A percentile compares a stretch with the other conserved stretches of the same genome.
These are phyloP conservation scores for Anoplophora glabripennis DNA, from an alignment of 1,140 invertebrate genomes.

Conservation along the genomic window DNA sequence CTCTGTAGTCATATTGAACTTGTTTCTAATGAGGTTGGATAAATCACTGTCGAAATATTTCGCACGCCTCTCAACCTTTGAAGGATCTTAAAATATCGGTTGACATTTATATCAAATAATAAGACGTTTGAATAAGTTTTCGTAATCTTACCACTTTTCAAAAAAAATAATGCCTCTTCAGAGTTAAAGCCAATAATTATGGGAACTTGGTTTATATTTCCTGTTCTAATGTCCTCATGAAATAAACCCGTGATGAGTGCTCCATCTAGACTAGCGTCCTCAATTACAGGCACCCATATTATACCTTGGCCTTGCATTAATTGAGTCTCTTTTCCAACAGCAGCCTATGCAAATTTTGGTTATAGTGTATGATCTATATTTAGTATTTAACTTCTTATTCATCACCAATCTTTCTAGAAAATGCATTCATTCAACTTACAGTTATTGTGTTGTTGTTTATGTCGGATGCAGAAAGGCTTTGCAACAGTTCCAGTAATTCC, in stretches of 20 bases:
- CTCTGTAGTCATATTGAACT: too few species aligned
- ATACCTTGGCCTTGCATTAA: not conserved
- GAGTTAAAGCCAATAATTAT: not conserved
- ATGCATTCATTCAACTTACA: not conserved
- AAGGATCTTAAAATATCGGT: too few species aligned
- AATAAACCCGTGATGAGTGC: not conserved
- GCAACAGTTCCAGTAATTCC: not conserved
- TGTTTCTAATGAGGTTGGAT: too few species aligned
- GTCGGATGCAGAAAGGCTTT: not conserved
- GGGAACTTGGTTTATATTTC: conserved; percentile 8
- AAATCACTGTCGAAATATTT: too few species aligned
- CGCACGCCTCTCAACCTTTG: too few species aligned
- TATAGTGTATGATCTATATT: not conserved
- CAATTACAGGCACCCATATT: not conserved
- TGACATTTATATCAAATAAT: too few species aligned
- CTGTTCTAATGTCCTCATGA: not conserved
- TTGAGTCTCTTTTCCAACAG: not conserved
- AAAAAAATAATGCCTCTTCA: not conserved
- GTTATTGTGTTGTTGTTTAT: not conserved
- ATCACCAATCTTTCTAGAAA: too few species aligned
- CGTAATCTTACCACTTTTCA: not conserved
- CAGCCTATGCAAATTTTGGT: too few species aligned
- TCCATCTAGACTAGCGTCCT: not conserved
- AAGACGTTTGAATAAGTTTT: too few species aligned
- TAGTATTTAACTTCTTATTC: not conserved